Evolutionary conservation across 2,888 invertebrate species (phyloP).

Genomic region (Xestia ashworthii): DNA sequence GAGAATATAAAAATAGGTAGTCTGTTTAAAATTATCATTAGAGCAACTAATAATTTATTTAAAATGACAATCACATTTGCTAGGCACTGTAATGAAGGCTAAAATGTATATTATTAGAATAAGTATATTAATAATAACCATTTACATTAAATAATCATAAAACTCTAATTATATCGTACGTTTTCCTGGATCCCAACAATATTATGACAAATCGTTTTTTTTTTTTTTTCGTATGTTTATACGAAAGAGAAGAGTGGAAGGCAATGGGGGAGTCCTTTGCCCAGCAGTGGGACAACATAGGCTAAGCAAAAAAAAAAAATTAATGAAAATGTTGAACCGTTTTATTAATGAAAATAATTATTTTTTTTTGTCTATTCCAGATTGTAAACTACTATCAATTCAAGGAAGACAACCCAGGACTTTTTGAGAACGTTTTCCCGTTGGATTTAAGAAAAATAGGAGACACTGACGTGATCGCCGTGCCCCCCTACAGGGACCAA

Average conservation of each 20-base stretch:
- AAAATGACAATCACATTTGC: background rate
- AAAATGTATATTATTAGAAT: background rate
- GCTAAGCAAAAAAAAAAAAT: no score
- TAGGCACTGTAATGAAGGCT: background rate
- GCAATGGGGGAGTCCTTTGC: no score
- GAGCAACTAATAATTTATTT: no score
- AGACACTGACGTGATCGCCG: slow-evolving; percentile 92
- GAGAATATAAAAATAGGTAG: background rate
- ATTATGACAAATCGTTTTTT: no score
- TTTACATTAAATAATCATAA: slow-evolving; percentile 6
- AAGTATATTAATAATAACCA: background rate
- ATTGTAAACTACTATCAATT: slow-evolving; percentile 94
- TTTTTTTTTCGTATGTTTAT: background rate
- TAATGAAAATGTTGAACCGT: background rate
- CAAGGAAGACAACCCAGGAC: slow-evolving; percentile 93
- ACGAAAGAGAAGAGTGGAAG: no score
- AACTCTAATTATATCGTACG: background rate
- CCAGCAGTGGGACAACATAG: no score
- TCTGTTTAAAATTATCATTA: background rate
- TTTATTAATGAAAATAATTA: background rate
- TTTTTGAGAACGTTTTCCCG: slow-evolving; percentile 93
- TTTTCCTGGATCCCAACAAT: background rate
- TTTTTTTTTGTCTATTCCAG: slow-evolving; percentile 83
- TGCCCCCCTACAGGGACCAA: slow-evolving; percentile 94
- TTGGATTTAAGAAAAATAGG: slow-evolving; percentile 92